Evolutionary conservation across 2,113 vertebrate species (phyloP).

Genomic region (Plecturocebus donacophilus): DNA sequence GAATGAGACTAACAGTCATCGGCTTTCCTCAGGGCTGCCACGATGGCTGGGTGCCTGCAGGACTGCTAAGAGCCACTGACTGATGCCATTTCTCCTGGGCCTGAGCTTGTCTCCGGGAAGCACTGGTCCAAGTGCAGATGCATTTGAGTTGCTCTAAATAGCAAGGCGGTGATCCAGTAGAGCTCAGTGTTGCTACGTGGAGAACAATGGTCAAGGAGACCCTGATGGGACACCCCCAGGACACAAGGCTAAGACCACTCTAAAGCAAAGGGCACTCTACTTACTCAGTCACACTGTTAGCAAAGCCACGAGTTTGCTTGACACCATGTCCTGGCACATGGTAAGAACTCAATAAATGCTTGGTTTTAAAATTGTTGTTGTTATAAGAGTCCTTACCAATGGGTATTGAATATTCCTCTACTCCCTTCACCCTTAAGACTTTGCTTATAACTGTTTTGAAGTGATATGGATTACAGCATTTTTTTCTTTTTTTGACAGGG

Average conservation of each 20-base stretch:
- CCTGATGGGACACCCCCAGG: no score
- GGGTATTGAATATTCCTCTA: not conserved
- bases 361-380: not conserved
- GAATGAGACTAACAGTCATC: not conserved
- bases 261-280: not conserved
- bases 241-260: not conserved
- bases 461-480: not conserved
- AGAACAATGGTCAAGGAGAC: not conserved
- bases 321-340: no score
- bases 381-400: not conserved
- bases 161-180: not conserved
- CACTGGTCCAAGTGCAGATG: not conserved
- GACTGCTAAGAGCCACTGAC: not conserved
- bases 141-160: not conserved
- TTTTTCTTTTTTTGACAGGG: no score
- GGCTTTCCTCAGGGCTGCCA: not conserved
- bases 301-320: not conserved
- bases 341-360: not conserved
- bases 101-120: not conserved
- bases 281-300: not conserved
- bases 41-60: not conserved
- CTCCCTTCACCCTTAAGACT: not conserved
- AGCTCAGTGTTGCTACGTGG: not conserved
- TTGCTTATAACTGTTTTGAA: constrained; percentile 17
- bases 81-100: not conserved